These are phyloP conservation scores for Pangasius sanitwongsei DNA, from an alignment of 2,797 vertebrate genomes.

Conservation along the genomic window DNA sequence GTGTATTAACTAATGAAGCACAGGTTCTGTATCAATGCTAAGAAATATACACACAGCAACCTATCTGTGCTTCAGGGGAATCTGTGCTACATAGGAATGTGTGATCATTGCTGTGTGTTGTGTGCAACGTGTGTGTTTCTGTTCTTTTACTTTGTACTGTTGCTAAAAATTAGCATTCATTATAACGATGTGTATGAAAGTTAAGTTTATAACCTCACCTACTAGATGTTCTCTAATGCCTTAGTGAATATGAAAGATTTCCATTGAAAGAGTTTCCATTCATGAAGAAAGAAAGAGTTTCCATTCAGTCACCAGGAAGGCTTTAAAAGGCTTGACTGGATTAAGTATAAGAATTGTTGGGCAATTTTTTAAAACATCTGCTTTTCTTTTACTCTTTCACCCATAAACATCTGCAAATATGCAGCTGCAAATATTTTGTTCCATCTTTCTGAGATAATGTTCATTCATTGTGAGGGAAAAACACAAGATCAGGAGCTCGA, in stretches of 20 bases:
- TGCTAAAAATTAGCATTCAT: not conserved
- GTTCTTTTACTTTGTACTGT: slow-evolving; percentile 48
- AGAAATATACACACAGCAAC: not conserved
- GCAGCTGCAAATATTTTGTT: not conserved
- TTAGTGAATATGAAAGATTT: not conserved
- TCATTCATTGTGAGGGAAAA: slow-evolving; percentile 10
- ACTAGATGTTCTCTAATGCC: not conserved
- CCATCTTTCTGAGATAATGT: slow-evolving; percentile 40
- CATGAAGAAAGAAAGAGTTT: not conserved
- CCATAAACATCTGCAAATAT: not conserved
- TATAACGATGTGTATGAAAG: not conserved
- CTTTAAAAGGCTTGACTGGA: not conserved
- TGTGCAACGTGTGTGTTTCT: slow-evolving; percentile 20
- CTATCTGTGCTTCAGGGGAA: not conserved
- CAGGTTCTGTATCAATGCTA: not conserved
- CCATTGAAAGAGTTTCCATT: not conserved
- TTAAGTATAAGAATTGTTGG: not conserved
- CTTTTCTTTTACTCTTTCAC: not conserved
- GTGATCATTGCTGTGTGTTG: not conserved
- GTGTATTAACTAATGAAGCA: not conserved
- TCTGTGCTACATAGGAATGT: not conserved
- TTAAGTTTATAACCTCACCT: not conserved
- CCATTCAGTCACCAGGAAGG: not conserved
- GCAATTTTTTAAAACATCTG: not conserved
- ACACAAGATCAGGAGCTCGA: slow-evolving; percentile 27